phyloP scores from a whole-genome alignment of 2,888 invertebrate species.

The Leptinotarsa rubiginosa region DNA sequence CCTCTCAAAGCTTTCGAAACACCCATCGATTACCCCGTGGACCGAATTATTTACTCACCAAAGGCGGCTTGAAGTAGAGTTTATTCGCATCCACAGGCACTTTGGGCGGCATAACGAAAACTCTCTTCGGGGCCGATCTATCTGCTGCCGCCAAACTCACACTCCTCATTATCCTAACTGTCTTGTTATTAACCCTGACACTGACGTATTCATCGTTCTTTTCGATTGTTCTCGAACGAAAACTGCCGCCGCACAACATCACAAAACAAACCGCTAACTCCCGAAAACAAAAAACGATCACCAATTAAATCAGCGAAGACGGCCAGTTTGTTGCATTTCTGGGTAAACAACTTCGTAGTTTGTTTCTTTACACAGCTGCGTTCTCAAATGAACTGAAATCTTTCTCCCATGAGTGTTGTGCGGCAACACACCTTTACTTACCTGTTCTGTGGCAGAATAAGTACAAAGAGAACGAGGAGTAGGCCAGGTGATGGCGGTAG shows the following conservation, averaged over 20 bases:
- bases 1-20: not conserved
- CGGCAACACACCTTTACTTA: constrained; percentile 38
- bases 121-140: constrained; percentile 47
- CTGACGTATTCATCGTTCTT: constrained; percentile 61
- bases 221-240: constrained; percentile 60
- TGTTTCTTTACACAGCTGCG: constrained; percentile 40
- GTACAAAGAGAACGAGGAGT: constrained; percentile 22
- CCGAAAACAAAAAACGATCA: not conserved
- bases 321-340: constrained; percentile 35
- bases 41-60: constrained; percentile 38
- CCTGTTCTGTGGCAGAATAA: constrained; percentile 36
- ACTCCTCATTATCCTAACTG: constrained; percentile 58
- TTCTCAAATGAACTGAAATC: constrained; percentile 42
- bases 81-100: constrained; percentile 50
- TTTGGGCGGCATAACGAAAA: constrained; percentile 57
- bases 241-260: constrained; percentile 64
- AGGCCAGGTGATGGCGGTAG: constrained; percentile 15
- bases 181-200: constrained; percentile 58
- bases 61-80: constrained; percentile 37
- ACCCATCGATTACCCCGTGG: too few species aligned
- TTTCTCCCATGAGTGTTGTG: constrained; percentile 33
- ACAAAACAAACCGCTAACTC: constrained; percentile 4
- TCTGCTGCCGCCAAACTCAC: constrained; percentile 54
- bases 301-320: constrained; percentile 24
- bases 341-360: constrained; percentile 26